A percentile compares a stretch with the other conserved stretches of the same genome.
These are phyloP conservation scores for Atopsyche davidsoni DNA, from an alignment of 1,140 invertebrate genomes.

Conservation along the genomic window DNA sequence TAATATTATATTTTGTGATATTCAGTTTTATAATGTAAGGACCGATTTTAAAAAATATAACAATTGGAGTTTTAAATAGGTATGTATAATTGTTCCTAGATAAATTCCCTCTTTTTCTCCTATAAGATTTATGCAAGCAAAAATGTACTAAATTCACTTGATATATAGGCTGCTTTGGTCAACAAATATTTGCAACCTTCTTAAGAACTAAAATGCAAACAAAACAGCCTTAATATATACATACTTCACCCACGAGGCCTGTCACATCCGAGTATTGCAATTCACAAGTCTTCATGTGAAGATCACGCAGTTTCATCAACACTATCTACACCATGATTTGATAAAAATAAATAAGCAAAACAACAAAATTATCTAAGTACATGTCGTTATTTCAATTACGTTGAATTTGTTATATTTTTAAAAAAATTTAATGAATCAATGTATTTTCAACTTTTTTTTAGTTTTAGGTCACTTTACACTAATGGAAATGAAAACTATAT, in stretches of 20 bases:
- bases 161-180: conserved; percentile 40
- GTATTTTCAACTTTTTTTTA: too few species aligned
- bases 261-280: conserved; percentile 4
- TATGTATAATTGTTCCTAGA: conserved; percentile 12
- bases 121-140: conserved; percentile 27
- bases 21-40: conserved; percentile 15
- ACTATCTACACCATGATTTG: conserved; percentile 1
- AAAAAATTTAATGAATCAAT: too few species aligned
- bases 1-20: conserved; percentile 10
- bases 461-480: background rate
- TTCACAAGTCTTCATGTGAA: background rate
- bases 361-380: too few species aligned
- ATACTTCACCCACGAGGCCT: background rate
- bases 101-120: conserved; percentile 9
- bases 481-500: conserved; percentile 2
- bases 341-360: conserved; percentile 7
- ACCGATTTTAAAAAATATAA: conserved; percentile 35
- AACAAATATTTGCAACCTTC: conserved; percentile 43
- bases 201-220: conserved; percentile 35
- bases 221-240: conserved; percentile 11
- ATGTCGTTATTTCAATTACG: too few species aligned
- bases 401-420: too few species aligned
- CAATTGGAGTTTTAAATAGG: conserved; percentile 29
- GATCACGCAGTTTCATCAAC: background rate
- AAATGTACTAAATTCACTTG: conserved; percentile 38